phyloP scores from a whole-genome alignment of 2,888 invertebrate species.

The Spialia ferax region DNA sequence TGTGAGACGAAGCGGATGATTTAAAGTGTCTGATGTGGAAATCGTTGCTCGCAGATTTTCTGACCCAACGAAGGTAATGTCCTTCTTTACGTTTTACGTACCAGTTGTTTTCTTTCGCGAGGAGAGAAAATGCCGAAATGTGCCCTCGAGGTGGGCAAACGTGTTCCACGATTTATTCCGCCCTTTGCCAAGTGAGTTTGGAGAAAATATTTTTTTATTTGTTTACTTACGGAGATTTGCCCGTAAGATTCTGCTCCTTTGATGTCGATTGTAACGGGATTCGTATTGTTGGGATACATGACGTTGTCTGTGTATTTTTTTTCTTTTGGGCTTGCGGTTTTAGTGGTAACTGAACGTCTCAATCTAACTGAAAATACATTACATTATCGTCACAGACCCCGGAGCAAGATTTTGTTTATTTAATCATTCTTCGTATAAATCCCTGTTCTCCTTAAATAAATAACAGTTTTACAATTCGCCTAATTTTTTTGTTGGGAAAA shows the following conservation, averaged over 20 bases:
- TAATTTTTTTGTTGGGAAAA: not conserved
- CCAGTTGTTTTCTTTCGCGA: conserved; percentile 80
- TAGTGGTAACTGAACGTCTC: conserved; percentile 12
- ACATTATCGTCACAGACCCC: not conserved
- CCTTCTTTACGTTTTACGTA: conserved; percentile 81
- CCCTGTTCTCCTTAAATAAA: not conserved
- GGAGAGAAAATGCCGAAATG: conserved; percentile 72
- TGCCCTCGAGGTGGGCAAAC: conserved; percentile 76
- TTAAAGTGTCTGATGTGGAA: conserved; percentile 85
- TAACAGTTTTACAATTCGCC: not conserved
- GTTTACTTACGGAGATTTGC: conserved; percentile 77
- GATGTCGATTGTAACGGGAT: conserved; percentile 75
- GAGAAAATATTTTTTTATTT: conserved; percentile 77
- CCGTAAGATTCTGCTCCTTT: conserved; percentile 64
- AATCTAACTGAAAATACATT: not conserved
- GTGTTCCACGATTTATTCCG: conserved; percentile 77
- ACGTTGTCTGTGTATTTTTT: conserved; percentile 56
- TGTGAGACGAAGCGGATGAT: conserved; percentile 84
- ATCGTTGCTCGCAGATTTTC: conserved; percentile 83
- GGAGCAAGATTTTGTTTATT: not conserved
- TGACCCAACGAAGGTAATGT: conserved; percentile 83
- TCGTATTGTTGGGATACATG: conserved; percentile 65
- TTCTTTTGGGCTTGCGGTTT: conserved; percentile 48
- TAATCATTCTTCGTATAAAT: conserved; percentile 4
- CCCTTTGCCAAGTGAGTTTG: conserved; percentile 73